phyloP scores from a whole-genome alignment of 1,140 invertebrate species.

The Ooceraea biroi region DNA sequence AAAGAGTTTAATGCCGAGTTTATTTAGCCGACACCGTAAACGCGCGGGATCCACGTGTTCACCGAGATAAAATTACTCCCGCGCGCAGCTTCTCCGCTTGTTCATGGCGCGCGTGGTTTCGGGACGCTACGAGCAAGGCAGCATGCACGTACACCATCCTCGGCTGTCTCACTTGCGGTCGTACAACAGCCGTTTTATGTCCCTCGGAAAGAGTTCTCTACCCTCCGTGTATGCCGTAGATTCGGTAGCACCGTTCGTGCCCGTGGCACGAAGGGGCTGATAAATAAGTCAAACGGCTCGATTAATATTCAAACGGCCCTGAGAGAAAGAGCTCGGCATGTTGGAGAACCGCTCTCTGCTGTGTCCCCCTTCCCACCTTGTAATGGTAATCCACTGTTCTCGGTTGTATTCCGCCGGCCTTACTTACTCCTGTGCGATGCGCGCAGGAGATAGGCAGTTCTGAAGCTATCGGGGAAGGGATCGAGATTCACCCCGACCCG shows the following conservation, averaged over 20 bases:
- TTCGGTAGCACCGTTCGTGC: slow-evolving; percentile 49
- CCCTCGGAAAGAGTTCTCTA: slow-evolving; percentile 50
- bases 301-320: slow-evolving; percentile 59
- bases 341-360: slow-evolving; percentile 31
- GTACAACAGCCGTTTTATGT: slow-evolving; percentile 57
- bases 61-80: slow-evolving; percentile 45
- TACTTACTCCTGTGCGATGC: slow-evolving; percentile 26
- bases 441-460: slow-evolving; percentile 35
- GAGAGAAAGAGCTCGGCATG: slow-evolving; percentile 43
- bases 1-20: slow-evolving; percentile 6
- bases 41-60: slow-evolving; percentile 22
- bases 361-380: slow-evolving; percentile 26
- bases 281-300: slow-evolving; percentile 58
- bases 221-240: slow-evolving; percentile 10
- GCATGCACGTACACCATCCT: neutral
- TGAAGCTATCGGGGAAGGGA: slow-evolving; percentile 31
- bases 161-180: slow-evolving; percentile 43
- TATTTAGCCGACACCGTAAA: neutral
- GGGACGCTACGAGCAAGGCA: neutral
- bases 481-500: slow-evolving; percentile 24
- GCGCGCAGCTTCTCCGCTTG: slow-evolving; percentile 10
- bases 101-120: slow-evolving; percentile 45
- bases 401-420: slow-evolving; percentile 22
- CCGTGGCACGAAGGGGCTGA: slow-evolving; percentile 38
- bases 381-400: slow-evolving; percentile 62